Evolutionary conservation across 2,797 vertebrate species (phyloP).

Genomic region (Kryptopterus vitreolus): DNA sequence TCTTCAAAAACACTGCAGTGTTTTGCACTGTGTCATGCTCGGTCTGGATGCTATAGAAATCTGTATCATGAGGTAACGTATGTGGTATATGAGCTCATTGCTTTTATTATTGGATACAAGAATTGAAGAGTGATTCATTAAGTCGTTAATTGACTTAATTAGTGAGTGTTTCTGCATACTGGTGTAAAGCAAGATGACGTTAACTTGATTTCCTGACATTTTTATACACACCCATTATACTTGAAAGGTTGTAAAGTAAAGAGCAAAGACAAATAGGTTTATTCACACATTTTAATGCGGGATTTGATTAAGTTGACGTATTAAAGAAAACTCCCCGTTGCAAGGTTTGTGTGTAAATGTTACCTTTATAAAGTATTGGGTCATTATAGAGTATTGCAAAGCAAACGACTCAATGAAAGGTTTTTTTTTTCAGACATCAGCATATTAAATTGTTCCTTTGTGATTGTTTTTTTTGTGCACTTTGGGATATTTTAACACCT

Average conservation of each 20-base stretch:
- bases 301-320: neutral
- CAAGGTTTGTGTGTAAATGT: neutral
- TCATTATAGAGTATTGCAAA: neutral
- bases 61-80: neutral
- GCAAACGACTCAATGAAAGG: neutral
- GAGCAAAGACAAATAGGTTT: neutral
- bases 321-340: neutral
- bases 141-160: too few species aligned
- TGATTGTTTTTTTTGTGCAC: neutral
- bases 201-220: neutral
- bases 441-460: too few species aligned
- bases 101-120: neutral
- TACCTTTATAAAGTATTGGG: neutral
- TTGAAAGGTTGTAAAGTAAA: neutral
- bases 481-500: too few species aligned
- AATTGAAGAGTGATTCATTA: neutral
- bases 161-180: neutral
- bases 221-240: neutral
- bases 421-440: neutral
- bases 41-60: neutral
- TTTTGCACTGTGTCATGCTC: neutral
- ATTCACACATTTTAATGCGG: neutral
- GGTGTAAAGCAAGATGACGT: neutral
- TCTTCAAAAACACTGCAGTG: neutral
- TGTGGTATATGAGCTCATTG: neutral